These are phyloP conservation scores for Drosophila trapezifrons DNA, from an alignment of 1,140 invertebrate species.

Conservation along the genomic window DNA sequence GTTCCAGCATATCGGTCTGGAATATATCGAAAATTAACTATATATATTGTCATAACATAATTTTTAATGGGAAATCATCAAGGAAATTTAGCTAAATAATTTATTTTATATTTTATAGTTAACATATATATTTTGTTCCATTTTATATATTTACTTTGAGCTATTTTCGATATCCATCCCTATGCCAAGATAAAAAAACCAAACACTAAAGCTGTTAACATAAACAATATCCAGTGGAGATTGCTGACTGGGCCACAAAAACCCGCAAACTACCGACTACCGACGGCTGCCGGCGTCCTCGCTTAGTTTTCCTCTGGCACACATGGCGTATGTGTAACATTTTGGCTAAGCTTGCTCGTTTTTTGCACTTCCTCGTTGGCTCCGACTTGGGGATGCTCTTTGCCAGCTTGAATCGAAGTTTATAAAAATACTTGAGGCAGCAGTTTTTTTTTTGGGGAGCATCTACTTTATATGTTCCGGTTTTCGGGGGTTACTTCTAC, in stretches of 20 bases:
- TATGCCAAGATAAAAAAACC: background rate
- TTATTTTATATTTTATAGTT: background rate
- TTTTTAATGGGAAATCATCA: no score
- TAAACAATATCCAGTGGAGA: slow-evolving; percentile 46
- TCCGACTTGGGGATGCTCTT: background rate
- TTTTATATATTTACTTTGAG: background rate
- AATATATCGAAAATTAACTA: background rate
- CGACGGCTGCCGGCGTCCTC: slow-evolving; percentile 1
- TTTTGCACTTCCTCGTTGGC: slow-evolving; percentile 8
- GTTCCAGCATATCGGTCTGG: background rate
- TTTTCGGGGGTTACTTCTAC: no score
- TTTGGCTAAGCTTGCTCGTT: slow-evolving; percentile 45
- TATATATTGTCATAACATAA: no score
- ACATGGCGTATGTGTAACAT: slow-evolving; percentile 71
- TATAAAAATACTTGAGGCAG: no score
- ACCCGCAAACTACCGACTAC: slow-evolving; percentile 20
- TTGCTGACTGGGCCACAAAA: slow-evolving; percentile 47
- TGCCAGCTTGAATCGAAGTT: no score
- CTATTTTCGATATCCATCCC: slow-evolving; percentile 1
- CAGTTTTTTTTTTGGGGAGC: no score
- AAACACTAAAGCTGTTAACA: slow-evolving; percentile 41
- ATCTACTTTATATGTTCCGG: no score
- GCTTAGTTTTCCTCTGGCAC: slow-evolving; percentile 24
- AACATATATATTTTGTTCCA: background rate
- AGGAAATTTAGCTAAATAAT: no score